Evolutionary conservation across 1,140 invertebrate species (phyloP), one percentile per base, ranked within the genome.

Genomic region (Parapsyche elsis): DNA sequence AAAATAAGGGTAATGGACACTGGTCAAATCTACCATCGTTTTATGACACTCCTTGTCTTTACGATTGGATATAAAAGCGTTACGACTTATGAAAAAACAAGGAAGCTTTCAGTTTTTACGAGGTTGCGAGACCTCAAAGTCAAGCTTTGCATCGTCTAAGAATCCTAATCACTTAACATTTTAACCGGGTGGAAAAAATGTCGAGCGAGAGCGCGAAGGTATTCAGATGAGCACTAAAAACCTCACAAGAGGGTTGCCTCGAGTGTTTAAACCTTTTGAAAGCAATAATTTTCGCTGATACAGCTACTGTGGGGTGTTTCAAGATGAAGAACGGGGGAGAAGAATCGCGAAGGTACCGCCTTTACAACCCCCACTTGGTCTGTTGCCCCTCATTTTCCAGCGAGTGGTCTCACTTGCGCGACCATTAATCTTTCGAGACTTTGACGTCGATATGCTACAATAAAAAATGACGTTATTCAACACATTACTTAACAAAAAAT

Each of bases 221-320:
- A 30, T 71, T 71, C 26, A 71, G 70, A 46, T 12, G 70, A 71
- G 44, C 19, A 19, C 14, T 16, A 44, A 45, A 45, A 30, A 71
- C 49, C 14, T 23, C 19, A 67, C 26, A 30, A 53, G 59, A 23
- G 71, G 74, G 80, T 46, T 38, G n/a, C 19, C 24, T 67, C 45
- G 24, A 81, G 80, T 78, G 80, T 78, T 78, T 81, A 74, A 78
- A 76, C 76, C 53, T 79, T 76, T 78, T 79, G 38, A 57, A 59
- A 61, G 77, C 16, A 53, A 75, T 81, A 81, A 81, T 81, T 81
- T 78, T 71, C 38, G 80, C 70, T 67, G 80, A 81, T 79, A 44
- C 71, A 71, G 80, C 76, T 73, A 38, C 30, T 45, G 49, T 59
- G 38, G 46, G 53, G 45, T 45, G 78, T 53, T 80, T 74, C 26